phyloP scores from a whole-genome alignment of 2,797 vertebrate genomes.

The Micrastur ruficollis region DNA sequence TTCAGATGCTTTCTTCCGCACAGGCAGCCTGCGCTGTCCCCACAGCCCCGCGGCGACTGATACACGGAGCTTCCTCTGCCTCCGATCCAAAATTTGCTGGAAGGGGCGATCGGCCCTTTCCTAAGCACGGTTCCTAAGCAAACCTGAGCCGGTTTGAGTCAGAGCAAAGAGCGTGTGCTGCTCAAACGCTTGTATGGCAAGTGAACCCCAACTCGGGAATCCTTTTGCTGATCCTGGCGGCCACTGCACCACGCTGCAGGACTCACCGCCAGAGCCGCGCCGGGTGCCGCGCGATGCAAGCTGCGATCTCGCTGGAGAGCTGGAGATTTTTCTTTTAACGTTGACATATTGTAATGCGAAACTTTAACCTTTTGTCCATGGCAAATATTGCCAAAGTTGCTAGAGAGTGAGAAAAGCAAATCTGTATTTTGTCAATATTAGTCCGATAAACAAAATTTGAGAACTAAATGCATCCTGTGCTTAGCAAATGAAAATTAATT shows the following conservation, averaged over 20 bases:
- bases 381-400: conserved; percentile 14
- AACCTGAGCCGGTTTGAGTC: too few species aligned
- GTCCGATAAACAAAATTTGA: background rate
- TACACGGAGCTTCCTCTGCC: background rate
- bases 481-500: background rate
- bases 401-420: background rate
- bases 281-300: fast-evolving
- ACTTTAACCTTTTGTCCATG: background rate
- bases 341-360: background rate
- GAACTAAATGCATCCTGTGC: background rate
- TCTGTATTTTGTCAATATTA: background rate
- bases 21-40: background rate
- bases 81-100: background rate
- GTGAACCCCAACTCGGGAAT: background rate
- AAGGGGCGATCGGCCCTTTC: background rate
- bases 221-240: background rate
- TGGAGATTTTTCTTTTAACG: background rate
- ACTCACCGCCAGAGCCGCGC: background rate
- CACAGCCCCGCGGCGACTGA: fast-evolving
- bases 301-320: background rate
- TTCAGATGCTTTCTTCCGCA: background rate
- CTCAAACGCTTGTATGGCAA: background rate
- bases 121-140: background rate
- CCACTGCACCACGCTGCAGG: background rate
- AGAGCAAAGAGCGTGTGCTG: fast-evolving